Percentiles rank a stretch among this genome's conserved stretches.
phyloP scores from a whole-genome alignment of 2,888 invertebrate genomes.

The Phoenoteleia sp. region DNA sequence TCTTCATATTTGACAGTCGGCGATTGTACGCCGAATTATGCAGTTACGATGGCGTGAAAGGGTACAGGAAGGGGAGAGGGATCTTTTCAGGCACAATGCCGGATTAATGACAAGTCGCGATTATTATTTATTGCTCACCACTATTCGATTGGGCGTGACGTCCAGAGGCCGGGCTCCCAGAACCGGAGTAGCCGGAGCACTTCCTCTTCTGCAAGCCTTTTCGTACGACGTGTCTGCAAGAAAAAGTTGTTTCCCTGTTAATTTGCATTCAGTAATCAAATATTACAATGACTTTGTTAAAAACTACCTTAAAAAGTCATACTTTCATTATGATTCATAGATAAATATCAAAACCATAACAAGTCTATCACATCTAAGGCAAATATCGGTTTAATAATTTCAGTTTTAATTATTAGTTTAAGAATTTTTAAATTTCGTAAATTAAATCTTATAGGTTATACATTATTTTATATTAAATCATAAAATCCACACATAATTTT shows the following conservation, averaged over 20 bases:
- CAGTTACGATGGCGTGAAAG: slow-evolving; percentile 4
- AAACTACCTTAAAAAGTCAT: too few relatives aligned
- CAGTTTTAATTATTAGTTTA: too few relatives aligned
- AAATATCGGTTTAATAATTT: too few relatives aligned
- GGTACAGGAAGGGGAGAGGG: not conserved
- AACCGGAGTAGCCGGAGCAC: slow-evolving; percentile 94
- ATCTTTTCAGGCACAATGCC: slow-evolving; percentile 18
- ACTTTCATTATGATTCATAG: too few relatives aligned
- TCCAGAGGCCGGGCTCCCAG: slow-evolving; percentile 90
- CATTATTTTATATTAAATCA: too few relatives aligned
- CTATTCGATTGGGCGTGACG: slow-evolving; percentile 93
- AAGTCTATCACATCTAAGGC: too few relatives aligned
- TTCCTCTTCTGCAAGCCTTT: slow-evolving; percentile 95
- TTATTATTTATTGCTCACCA: slow-evolving; percentile 87
- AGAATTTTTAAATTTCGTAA: too few relatives aligned
- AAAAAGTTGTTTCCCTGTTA: slow-evolving; percentile 59
- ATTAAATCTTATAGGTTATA: too few relatives aligned
- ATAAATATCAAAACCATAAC: too few relatives aligned
- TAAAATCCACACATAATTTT: too few relatives aligned
- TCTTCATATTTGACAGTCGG: slow-evolving; percentile 36
- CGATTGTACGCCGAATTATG: slow-evolving; percentile 11
- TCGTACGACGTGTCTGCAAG: slow-evolving; percentile 96
- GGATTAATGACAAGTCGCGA: slow-evolving; percentile 40
- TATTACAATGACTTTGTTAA: too few relatives aligned
- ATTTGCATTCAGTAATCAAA: not conserved